Base-by-base conservation (phyloP, 2,797 vertebrate genomes). In the Peromyscus eremicus region DNA sequence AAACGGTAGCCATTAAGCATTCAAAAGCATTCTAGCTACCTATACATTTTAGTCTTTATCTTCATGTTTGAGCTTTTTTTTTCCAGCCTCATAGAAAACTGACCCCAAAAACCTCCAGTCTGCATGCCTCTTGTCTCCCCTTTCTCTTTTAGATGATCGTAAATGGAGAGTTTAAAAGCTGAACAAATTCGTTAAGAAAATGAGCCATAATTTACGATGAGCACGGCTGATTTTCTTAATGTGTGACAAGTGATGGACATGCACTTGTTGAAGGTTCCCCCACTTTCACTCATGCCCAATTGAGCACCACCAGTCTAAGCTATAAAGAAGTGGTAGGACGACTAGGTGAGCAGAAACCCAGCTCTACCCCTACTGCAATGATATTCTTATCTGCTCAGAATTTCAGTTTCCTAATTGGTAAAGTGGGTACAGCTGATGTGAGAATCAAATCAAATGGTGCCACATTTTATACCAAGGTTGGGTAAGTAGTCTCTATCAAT, bases 1-100 rank as follows among this genome's bases (percentile, higher is more conserved):
- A 71, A n/a, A 93, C 16, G 55, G 37, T 21, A 34, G 66, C 34
- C 40, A 34, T 9, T 27, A 73, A 87, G 32, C 68, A 92, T 34
- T 73, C 37, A 25, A 49, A 89, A 52, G 17, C 79, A 73, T 85
- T 79, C 57, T 52, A 75, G n/a, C 93, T 89, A 84, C 49, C 10
- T 66, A 66, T 55, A 60, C 89, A 77, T 32, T 93, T 93, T 52
- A 91, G 87, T 76, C 64, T 95, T 82, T 64, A 64, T 91, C 89
- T 93, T 83, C 92, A 82, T 11, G 5, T 92, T n/a, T 94, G 52
- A 94, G 46, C 81, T 94, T 94, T 92, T 55, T 80, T 64, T 55
- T 80, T 89, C 82, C 89, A 57, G n/a, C 16, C 68, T 93, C 86
- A 29, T 57, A 93, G 90, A 66, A 95, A 96, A 96, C 77, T 21